A percentile compares a stretch with the other conserved stretches of the same genome.
These are phyloP conservation scores for Hiodon tergisus DNA, from an alignment of 2,113 vertebrate species.

Conservation along the genomic window DNA sequence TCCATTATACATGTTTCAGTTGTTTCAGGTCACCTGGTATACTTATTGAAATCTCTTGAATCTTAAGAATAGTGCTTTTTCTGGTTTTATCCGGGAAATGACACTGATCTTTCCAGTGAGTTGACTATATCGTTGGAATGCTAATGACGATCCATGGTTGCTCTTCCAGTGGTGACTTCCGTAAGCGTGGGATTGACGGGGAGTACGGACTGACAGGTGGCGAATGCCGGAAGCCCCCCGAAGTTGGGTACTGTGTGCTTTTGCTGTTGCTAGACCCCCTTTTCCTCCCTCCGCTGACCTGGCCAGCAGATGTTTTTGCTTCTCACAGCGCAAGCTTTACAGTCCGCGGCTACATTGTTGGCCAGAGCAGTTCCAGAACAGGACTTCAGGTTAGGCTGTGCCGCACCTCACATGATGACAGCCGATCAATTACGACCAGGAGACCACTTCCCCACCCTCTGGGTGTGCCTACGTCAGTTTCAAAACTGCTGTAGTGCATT, in stretches of 20 bases:
- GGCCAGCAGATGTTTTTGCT: slow-evolving; percentile 60
- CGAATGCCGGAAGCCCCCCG: slow-evolving; percentile 36
- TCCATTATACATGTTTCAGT: too few species aligned
- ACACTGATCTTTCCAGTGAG: too few species aligned
- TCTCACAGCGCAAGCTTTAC: slow-evolving; percentile 47
- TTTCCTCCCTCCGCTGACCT: slow-evolving; percentile 44
- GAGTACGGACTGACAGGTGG: slow-evolving; percentile 50
- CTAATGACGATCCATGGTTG: too few species aligned
- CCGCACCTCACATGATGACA: background rate
- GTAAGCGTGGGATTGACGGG: too few species aligned
- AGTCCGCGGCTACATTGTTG: slow-evolving; percentile 40
- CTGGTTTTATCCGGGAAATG: too few species aligned
- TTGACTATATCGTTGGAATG: too few species aligned
- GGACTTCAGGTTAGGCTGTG: slow-evolving; percentile 14
- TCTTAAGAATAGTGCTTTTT: too few species aligned
- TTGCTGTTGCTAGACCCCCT: slow-evolving; percentile 52
- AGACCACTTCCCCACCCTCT: background rate
- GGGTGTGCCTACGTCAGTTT: too few species aligned
- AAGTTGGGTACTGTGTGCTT: slow-evolving; percentile 43
- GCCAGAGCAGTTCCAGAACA: slow-evolving; percentile 27
- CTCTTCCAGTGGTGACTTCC: too few species aligned
- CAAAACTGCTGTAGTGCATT: background rate
- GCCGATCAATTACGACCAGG: slow-evolving; percentile 9
- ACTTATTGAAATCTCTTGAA: too few species aligned
- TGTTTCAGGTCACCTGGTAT: too few species aligned